A percentile compares a stretch with the other conserved stretches of the same genome.
These are phyloP conservation scores for Petrocephalus schoutedeni DNA, from an alignment of 2,797 vertebrate genomes.

Conservation along the genomic window DNA sequence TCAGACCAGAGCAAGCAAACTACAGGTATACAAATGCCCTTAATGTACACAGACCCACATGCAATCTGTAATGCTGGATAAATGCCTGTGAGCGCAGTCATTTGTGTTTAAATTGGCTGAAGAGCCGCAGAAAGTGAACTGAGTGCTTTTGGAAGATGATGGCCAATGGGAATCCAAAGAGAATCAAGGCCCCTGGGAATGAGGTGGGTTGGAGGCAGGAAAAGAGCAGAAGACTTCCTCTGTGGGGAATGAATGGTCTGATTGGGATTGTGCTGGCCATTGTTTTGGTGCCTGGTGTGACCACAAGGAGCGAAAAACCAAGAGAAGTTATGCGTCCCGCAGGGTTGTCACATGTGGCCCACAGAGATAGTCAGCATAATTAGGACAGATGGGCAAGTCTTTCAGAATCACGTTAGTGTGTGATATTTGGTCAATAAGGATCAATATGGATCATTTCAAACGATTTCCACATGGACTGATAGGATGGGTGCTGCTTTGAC, in stretches of 20 bases:
- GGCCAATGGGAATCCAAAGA: too few species aligned
- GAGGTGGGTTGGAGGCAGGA: background rate
- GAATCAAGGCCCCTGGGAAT: background rate
- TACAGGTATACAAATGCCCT: background rate
- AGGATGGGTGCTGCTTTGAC: background rate
- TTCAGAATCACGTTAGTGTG: constrained; percentile 61
- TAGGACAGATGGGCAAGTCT: constrained; percentile 62
- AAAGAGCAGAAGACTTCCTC: background rate
- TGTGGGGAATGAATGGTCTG: background rate
- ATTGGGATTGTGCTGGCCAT: background rate
- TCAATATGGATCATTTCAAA: constrained; percentile 65
- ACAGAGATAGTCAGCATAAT: constrained; percentile 50
- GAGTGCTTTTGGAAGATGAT: too few species aligned
- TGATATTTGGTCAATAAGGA: constrained; percentile 50
- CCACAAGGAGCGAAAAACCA: background rate
- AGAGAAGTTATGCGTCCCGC: constrained; percentile 47
- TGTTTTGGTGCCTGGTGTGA: background rate
- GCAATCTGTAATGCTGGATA: background rate
- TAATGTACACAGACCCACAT: constrained; percentile 7
- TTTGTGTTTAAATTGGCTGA: too few species aligned
- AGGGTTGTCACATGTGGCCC: background rate
- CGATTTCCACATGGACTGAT: constrained; percentile 34
- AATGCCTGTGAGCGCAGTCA: background rate
- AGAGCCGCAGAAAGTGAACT: too few species aligned
- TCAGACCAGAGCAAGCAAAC: background rate